A percentile compares a stretch with the other conserved stretches of the same genome.
Evolutionary conservation across 2,888 invertebrate species (phyloP).

Genomic region (Amblyjoppa proteus): DNA sequence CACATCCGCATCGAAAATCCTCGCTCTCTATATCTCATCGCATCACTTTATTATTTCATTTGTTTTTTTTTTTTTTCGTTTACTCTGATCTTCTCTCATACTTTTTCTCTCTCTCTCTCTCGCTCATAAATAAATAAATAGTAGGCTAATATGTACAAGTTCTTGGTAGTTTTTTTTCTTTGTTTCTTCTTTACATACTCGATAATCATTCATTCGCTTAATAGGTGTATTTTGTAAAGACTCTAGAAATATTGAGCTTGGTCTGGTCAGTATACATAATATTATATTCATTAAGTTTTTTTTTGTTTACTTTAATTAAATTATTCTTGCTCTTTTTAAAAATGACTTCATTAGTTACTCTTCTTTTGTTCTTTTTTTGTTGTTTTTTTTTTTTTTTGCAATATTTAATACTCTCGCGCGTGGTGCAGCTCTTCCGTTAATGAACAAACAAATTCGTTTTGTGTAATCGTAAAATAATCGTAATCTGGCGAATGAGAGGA

Average conservation of each 20-base stretch:
- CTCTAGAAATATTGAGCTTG: constrained; percentile 85
- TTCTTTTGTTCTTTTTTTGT: constrained; percentile 34
- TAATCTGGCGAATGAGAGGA: constrained; percentile 28
- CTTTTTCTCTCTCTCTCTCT: constrained; percentile 74
- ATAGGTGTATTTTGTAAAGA: constrained; percentile 83
- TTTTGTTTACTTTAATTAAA: constrained; percentile 69
- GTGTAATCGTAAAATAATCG: constrained; percentile 33
- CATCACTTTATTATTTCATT: constrained; percentile 14
- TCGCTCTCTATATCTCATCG: constrained; percentile 47
- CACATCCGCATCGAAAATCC: constrained; percentile 69
- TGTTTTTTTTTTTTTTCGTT: constrained; percentile 45
- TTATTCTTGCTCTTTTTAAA: constrained; percentile 68
- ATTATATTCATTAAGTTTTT: constrained; percentile 72
- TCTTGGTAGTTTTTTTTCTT: constrained; percentile 66
- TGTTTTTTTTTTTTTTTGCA: constrained; percentile 15
- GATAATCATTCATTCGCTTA: constrained; percentile 79
- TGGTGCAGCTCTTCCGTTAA: constrained; percentile 68
- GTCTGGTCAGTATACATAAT: constrained; percentile 84
- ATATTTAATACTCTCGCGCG: constrained; percentile 57
- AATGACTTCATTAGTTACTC: constrained; percentile 59
- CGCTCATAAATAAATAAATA: constrained; percentile 81
- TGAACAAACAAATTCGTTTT: constrained; percentile 7
- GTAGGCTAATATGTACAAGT: constrained; percentile 82
- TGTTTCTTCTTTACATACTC: constrained; percentile 72
- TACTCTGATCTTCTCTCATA: constrained; percentile 55